Evolutionary conservation across 2,888 invertebrate genomes (phyloP), one percentile per base, ranked within the genome.

Genomic region (Athalia rosae): DNA sequence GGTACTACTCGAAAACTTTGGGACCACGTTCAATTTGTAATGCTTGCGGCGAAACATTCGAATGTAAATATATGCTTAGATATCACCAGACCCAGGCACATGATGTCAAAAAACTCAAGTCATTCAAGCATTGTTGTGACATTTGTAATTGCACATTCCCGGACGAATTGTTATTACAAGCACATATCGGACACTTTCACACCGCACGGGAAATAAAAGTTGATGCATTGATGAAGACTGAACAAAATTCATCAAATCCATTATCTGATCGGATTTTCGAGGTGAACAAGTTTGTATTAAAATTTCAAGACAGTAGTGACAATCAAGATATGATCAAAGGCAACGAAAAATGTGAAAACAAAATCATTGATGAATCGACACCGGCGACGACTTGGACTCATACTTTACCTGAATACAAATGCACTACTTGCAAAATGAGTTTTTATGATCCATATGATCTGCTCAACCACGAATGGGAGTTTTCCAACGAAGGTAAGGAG

Each of bases 151-250:
- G 84, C 41, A 82, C 83, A 0, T 86, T 86, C 59, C 79, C 78
- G n/a, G 80, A 80, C n/a, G 79, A 82, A 56, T 76, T 79, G 1
- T 83, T 85, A 76, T 79, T 84, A 13, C 78, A 83, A 6, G 81
- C 86, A 0, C 86, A 86, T n/a, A 81, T 82, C 15, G 74, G 76
- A 4, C 86, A 86, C 66, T 82, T 83, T n/a, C 86, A 86, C 77
- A 45, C 45, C 7, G 58, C 3, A 3, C 28, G 28, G 41, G 15
- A 41, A 28, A 43, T 3, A 58, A 43, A n/a, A 5, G 58, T n/a
- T 8, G 56, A 43, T 45, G 45, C n/a, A 6, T 11, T 4, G 9
- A 53, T n/a, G 43, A 9, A 45, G 8, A 48, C 13, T 58, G 4
- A 56, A 28, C 28, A 28, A 28, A 28, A 28, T 28, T 28, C 28